Base-by-base conservation (phyloP, 2,888 invertebrate genomes). In the Tricholauxania praeusta region DNA sequence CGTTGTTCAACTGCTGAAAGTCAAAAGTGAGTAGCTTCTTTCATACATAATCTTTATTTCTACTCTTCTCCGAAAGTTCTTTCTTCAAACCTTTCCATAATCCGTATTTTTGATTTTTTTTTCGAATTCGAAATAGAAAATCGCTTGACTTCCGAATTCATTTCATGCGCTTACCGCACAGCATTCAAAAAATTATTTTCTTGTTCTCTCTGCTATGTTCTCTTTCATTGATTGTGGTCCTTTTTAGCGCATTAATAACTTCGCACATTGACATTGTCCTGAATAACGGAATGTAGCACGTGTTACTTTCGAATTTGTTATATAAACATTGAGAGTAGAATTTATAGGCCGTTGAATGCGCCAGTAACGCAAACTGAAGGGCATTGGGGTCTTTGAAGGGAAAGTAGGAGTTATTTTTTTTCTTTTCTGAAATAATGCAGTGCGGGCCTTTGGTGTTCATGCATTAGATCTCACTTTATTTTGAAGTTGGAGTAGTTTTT, bases 301-400 rank as follows among this genome's bases (percentile, higher is more conserved):
- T 73, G 73, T 65, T 73, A 73, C 73, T 70, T 73, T 73, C 65
- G 69, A 53, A 69, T 64, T 69, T 73, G 73, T 73, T 69, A 73
- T 65, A 73, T 70, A 73, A 73, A 73, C 69, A 73, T 65, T 59
- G 73, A 65, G 49, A 65, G 65, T n/a, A 28, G 28, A 51, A 22
- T 64, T 64, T 64, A 19, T 64, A 64, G 64, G 64, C 49, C 64
- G 51, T 63, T 15, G 57, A 57, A 28, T 19, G 57, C 57, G 63
- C 17, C n/a, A 39, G 14, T 19, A 39, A 10, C 8, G 39, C 8
- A 10, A 39, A 4, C 10, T 39, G 39, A 39, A 39, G 39, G 39
- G 39, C 39, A 39, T 10, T 39, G 10, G 39, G 28, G 28, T 28
- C 4, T 28, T 28, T 28, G 28, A 28, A 28, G 28, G 28, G 28